These are phyloP conservation scores for Hyles lineata DNA, from an alignment of 2,888 invertebrate species.

Conservation along the genomic window DNA sequence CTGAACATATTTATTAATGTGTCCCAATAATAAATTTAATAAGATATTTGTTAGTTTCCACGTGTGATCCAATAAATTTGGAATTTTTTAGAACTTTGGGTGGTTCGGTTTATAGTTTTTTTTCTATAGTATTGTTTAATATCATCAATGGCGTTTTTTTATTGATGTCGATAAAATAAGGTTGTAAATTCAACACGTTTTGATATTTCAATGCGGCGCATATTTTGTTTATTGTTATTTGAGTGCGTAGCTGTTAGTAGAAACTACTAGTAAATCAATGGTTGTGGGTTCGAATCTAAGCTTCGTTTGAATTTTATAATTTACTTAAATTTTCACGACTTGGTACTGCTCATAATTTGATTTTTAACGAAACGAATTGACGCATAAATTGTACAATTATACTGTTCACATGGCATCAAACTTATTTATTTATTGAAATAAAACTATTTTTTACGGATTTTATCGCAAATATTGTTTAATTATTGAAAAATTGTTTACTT, in stretches of 20 bases:
- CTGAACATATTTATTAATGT: conserved; percentile 29
- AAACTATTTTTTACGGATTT: too few species aligned
- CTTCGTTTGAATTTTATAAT: too few species aligned
- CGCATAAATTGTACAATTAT: too few species aligned
- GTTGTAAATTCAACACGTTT: conserved; percentile 2
- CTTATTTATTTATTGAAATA: too few species aligned
- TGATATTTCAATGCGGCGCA: background rate
- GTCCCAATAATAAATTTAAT: conserved; percentile 43
- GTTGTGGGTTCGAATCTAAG: too few species aligned
- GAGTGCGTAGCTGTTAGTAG: background rate
- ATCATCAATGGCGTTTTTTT: conserved; percentile 1
- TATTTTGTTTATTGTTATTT: background rate
- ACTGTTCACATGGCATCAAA: too few species aligned
- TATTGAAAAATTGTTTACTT: too few species aligned
- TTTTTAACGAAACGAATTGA: too few species aligned
- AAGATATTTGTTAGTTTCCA: conserved; percentile 39
- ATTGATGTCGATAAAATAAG: background rate
- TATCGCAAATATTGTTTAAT: too few species aligned
- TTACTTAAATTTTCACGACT: too few species aligned
- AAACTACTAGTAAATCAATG: too few species aligned
- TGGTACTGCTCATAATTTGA: too few species aligned
- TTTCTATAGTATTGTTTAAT: background rate
- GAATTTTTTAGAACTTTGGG: conserved; percentile 42
- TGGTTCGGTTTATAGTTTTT: conserved; percentile 39
- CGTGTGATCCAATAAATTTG: conserved; percentile 40